Conservation (phyloP, 2,797 vertebrate genomes). For the Pteronotus mesoamericanus region DNA sequence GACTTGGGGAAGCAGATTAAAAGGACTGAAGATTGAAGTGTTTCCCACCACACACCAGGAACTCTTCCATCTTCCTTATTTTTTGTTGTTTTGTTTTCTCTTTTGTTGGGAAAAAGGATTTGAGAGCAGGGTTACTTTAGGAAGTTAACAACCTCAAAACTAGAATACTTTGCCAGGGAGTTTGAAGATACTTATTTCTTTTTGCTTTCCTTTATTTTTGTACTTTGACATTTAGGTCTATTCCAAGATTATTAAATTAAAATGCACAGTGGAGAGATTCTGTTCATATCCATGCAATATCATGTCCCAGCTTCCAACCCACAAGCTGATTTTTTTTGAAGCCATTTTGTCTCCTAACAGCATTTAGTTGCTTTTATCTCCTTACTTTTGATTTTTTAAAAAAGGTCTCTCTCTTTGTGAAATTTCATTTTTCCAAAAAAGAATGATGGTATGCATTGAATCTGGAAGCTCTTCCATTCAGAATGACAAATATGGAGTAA, state of each 20-base stretch:
- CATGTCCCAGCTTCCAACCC: background rate
- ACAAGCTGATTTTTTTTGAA: constrained; percentile 59
- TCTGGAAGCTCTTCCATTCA: constrained; percentile 43
- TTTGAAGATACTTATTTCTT: background rate
- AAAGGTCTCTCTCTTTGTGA: constrained; percentile 53
- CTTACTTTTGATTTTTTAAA: constrained; percentile 30
- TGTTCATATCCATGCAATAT: background rate
- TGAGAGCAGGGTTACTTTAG: constrained; percentile 21
- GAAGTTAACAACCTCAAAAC: constrained; percentile 52
- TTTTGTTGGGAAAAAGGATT: constrained; percentile 41
- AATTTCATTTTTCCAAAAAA: constrained; percentile 63
- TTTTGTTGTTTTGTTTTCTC: constrained; percentile 42
- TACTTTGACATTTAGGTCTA: constrained; percentile 31
- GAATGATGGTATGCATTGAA: constrained; percentile 40
- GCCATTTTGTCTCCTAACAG: constrained; percentile 62
- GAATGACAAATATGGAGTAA: constrained; percentile 56
- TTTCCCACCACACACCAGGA: background rate
- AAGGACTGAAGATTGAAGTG: constrained; percentile 25
- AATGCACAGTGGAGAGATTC: background rate
- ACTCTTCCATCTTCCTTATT: background rate
- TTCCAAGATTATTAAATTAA: constrained; percentile 57
- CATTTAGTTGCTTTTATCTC: constrained; percentile 61
- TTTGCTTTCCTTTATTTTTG: constrained; percentile 13
- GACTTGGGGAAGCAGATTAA: background rate
- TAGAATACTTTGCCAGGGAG: constrained; percentile 13